phyloP scores from a whole-genome alignment of 2,888 invertebrate genomes.

The Cepaea hortensis region DNA sequence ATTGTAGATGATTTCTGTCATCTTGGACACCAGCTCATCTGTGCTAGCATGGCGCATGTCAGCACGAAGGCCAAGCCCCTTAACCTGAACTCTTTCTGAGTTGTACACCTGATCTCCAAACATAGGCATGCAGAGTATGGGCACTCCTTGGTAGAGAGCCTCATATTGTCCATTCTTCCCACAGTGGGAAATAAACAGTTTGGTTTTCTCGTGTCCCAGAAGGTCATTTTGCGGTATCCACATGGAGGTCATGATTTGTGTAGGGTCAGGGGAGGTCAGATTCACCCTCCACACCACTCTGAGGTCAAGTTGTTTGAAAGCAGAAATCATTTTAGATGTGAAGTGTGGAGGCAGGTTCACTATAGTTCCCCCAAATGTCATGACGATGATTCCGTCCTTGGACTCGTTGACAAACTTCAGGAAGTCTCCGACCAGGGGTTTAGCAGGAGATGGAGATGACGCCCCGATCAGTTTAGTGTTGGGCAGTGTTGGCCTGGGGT shows the following conservation, averaged over 20 bases:
- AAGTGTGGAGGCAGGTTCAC: constrained; percentile 44
- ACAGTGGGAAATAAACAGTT: constrained; percentile 62
- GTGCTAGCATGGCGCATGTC: constrained; percentile 5
- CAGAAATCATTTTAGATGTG: constrained; percentile 45
- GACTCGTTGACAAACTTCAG: constrained; percentile 50
- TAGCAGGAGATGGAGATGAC: constrained; percentile 54
- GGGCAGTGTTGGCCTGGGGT: constrained; percentile 54
- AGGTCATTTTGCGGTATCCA: constrained; percentile 65
- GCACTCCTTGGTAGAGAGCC: constrained; percentile 62
- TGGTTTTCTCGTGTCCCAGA: constrained; percentile 57
- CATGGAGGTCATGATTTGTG: constrained; percentile 51
- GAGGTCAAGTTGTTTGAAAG: constrained; percentile 49
- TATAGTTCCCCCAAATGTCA: constrained; percentile 57
- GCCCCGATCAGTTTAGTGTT: constrained; percentile 58
- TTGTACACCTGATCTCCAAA: constrained; percentile 55
- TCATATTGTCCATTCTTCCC: constrained; percentile 64
- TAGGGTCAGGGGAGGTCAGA: constrained; percentile 45
- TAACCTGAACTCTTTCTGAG: constrained; percentile 44
- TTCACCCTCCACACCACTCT: constrained; percentile 51
- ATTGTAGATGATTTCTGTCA: constrained; percentile 18
- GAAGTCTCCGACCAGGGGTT: constrained; percentile 51
- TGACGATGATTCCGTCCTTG: constrained; percentile 54
- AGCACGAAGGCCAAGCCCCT: constrained; percentile 28
- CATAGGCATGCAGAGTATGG: constrained; percentile 59
- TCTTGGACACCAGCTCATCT: background rate